phyloP scores from a whole-genome alignment of 2,113 vertebrate genomes.

The Boleophthalmus pectinirostris region DNA sequence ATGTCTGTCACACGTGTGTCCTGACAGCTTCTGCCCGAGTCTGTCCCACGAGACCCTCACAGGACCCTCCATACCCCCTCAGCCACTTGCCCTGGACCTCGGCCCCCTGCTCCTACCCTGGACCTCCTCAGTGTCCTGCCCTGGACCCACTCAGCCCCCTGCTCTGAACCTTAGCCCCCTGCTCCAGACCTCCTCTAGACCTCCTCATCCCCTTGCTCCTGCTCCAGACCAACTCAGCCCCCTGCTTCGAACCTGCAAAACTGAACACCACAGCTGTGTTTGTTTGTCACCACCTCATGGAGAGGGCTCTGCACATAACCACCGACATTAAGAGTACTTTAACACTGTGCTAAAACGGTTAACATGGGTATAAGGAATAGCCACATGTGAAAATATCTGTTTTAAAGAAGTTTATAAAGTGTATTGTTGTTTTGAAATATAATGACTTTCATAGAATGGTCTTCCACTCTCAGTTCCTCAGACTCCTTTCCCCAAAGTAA shows the following conservation, averaged over 20 bases:
- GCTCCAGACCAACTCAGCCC: background rate
- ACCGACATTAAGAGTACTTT: background rate
- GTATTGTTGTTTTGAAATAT: background rate
- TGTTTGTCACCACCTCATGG: slow-evolving; percentile 2
- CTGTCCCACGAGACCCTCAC: background rate
- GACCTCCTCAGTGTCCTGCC: background rate
- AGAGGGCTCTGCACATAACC: background rate
- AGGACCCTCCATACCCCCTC: background rate
- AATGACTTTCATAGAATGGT: background rate
- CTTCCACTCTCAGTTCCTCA: background rate
- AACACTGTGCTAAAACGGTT: background rate
- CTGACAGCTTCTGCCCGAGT: background rate
- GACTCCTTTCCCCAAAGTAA: background rate
- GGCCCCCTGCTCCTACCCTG: background rate
- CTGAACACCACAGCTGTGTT: slow-evolving; percentile 8
- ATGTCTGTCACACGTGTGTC: slow-evolving; percentile 1
- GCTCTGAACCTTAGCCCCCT: background rate
- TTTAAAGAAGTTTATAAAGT: background rate
- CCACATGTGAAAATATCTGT: background rate
- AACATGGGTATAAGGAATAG: background rate
- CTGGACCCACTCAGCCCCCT: background rate
- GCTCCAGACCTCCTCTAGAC: background rate
- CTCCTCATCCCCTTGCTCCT: background rate
- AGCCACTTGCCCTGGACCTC: background rate
- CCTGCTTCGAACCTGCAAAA: background rate